A percentile compares a stretch with the other conserved stretches of the same genome.
These are phyloP conservation scores for Drosophila nannoptera DNA, from an alignment of 1,140 invertebrate genomes.

Conservation along the genomic window DNA sequence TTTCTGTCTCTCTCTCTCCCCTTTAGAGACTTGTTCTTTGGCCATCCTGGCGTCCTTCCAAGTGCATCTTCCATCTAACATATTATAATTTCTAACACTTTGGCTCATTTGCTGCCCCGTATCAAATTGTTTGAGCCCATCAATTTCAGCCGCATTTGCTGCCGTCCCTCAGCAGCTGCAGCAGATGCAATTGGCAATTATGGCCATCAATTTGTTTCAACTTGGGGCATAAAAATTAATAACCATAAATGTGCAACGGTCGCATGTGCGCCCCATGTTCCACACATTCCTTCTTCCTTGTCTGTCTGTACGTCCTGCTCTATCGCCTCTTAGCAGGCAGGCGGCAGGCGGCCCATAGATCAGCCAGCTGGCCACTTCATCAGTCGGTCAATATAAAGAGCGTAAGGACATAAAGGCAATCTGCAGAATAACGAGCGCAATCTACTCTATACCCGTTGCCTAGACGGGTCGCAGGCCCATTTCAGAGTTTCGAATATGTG, in stretches of 20 bases:
- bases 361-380: conserved; percentile 24
- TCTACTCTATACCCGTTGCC: too few species aligned
- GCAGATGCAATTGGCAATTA: conserved; percentile 55
- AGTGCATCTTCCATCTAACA: too few species aligned
- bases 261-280: conserved; percentile 48
- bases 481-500: too few species aligned
- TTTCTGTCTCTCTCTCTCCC: too few species aligned
- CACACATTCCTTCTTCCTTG: neutral
- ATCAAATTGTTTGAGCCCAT: too few species aligned
- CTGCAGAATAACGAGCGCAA: neutral
- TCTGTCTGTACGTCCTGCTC: neutral
- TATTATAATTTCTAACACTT: too few species aligned
- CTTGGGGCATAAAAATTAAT: conserved; percentile 71
- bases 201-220: conserved; percentile 70
- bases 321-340: neutral
- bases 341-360: conserved; percentile 44
- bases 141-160: neutral
- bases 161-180: conserved; percentile 10
- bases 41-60: too few species aligned
- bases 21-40: too few species aligned
- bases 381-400: conserved; percentile 1
- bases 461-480: too few species aligned
- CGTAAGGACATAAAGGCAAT: neutral
- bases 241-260: conserved; percentile 59
- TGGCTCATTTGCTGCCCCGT: too few species aligned